Conservation (phyloP, 2,888 invertebrate species). For the Gonocerus acuteangulatus region DNA sequence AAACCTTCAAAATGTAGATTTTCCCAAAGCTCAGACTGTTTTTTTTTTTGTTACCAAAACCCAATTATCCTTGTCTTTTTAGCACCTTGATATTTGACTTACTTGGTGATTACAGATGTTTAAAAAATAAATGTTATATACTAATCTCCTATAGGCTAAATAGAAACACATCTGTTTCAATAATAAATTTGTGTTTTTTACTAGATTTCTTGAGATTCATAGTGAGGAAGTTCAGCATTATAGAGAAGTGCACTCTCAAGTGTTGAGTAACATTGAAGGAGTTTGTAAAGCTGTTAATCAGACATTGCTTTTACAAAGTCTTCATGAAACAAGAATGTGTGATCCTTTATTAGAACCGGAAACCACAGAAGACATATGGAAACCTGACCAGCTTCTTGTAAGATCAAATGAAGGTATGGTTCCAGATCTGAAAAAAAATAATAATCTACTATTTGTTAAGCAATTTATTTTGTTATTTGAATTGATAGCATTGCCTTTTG, state of each 20-base stretch:
- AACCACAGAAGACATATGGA: conserved; percentile 47
- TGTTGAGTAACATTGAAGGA: conserved; percentile 51
- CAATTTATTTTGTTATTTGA: neutral
- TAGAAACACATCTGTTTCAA: no score
- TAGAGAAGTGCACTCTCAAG: conserved; percentile 48
- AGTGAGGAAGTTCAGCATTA: conserved; percentile 50
- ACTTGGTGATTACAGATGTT: no score
- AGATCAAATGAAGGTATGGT: conserved; percentile 26
- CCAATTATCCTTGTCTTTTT: no score
- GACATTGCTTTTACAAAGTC: conserved; percentile 57
- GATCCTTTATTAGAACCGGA: conserved; percentile 60
- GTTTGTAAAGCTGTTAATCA: conserved; percentile 61
- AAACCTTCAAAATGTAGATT: no score
- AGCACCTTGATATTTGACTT: no score
- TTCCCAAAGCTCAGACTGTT: no score
- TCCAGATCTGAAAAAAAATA: no score
- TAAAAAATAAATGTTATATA: no score
- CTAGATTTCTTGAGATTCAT: conserved; percentile 50
- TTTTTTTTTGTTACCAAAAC: no score
- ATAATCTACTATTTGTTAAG: conserved; percentile 1
- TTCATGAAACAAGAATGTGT: conserved; percentile 59
- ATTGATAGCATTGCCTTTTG: neutral
- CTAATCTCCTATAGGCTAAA: no score
- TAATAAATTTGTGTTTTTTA: no score
- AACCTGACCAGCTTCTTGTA: conserved; percentile 28